These are phyloP conservation scores for Tenthredo amoena DNA, from an alignment of 2,888 invertebrate genomes.

Conservation along the genomic window DNA sequence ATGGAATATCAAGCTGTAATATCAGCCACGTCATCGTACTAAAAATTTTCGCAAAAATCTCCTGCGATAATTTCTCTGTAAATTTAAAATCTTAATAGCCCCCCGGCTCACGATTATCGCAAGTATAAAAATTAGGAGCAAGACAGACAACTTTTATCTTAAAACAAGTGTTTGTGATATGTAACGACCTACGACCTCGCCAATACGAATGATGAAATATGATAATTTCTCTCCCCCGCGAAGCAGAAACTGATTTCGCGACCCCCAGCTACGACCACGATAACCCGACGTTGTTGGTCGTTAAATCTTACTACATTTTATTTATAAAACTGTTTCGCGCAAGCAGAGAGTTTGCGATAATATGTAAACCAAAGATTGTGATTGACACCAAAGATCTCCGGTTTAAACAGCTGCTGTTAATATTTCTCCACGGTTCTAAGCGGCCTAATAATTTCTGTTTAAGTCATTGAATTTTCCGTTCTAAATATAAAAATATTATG, in stretches of 20 bases:
- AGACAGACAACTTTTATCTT: background rate
- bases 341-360: background rate
- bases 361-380: background rate
- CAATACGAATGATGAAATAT: background rate
- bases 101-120: background rate
- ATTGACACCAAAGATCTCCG: background rate
- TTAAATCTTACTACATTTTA: constrained; percentile 11
- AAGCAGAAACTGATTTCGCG: constrained; percentile 9
- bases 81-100: background rate
- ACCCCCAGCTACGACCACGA: background rate
- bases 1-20: background rate
- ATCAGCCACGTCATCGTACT: background rate
- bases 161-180: background rate
- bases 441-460: background rate
- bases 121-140: background rate
- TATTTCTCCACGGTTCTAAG: background rate
- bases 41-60: background rate
- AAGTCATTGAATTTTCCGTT: background rate
- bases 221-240: constrained; percentile 6
- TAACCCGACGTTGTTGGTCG: constrained; percentile 2
- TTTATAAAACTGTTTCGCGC: background rate
- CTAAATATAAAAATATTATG: constrained; percentile 1
- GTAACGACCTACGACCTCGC: background rate
- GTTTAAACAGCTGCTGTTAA: constrained; percentile 13
- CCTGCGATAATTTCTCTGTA: background rate